Evolutionary conservation across 2,113 vertebrate species (phyloP).

Genomic region (Epinephelus fuscoguttatus): DNA sequence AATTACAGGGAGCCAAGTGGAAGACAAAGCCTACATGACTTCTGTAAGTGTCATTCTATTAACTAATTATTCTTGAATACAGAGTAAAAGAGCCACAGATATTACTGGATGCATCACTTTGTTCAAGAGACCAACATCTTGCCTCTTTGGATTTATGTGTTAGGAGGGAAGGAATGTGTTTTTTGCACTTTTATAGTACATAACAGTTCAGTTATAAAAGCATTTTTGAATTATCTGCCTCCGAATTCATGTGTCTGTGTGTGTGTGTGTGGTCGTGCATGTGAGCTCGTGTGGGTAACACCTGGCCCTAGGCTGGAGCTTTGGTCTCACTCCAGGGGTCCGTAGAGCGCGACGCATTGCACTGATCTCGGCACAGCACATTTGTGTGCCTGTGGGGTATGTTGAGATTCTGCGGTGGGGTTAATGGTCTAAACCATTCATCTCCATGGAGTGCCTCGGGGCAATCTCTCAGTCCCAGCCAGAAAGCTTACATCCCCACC

Average conservation of each 20-base stretch:
- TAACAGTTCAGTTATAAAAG: neutral
- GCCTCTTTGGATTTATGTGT: neutral
- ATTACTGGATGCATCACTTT: constrained; percentile 7
- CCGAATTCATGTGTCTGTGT: neutral
- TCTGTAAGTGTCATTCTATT: neutral
- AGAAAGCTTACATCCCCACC: constrained; percentile 67
- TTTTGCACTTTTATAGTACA: constrained; percentile 10
- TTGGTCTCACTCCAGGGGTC: constrained; percentile 72
- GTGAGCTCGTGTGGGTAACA: constrained; percentile 40
- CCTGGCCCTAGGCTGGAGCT: constrained; percentile 67
- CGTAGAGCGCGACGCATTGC: constrained; percentile 52
- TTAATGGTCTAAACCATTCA: constrained; percentile 81
- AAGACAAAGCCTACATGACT: neutral
- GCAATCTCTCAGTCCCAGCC: constrained; percentile 59
- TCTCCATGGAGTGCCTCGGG: constrained; percentile 66
- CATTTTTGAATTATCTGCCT: constrained; percentile 3
- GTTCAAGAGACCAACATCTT: neutral
- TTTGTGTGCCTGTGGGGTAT: constrained; percentile 71
- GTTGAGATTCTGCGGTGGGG: constrained; percentile 66
- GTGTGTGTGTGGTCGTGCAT: neutral
- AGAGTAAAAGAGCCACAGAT: constrained; percentile 4
- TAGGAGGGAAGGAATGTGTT: neutral
- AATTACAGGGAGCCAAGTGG: neutral
- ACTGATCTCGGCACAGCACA: constrained; percentile 72
- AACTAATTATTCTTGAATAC: constrained; percentile 5